Evolutionary conservation across 2,113 vertebrate species (phyloP).

Genomic region (Microcebus jonahi): DNA sequence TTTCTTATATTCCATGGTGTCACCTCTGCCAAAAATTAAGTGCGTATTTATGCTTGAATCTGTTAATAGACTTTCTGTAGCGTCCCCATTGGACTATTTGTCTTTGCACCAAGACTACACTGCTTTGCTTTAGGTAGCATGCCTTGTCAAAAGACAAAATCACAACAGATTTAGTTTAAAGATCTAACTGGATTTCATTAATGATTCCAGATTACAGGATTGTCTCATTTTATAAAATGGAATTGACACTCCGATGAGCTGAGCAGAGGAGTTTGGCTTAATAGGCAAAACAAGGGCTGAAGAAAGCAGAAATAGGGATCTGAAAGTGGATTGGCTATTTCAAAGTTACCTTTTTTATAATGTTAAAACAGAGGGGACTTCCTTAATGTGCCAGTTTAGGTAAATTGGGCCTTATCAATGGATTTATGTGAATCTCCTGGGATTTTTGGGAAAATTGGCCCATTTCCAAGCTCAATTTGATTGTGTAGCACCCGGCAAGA

Average conservation of each 20-base stretch:
- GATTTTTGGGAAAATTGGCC: neutral
- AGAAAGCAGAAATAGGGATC: neutral
- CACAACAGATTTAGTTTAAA: neutral
- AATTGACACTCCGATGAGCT: neutral
- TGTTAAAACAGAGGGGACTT: neutral
- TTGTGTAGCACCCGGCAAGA: neutral
- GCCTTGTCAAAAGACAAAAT: neutral
- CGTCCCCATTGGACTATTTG: neutral
- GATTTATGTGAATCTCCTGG: neutral
- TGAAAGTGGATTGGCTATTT: neutral
- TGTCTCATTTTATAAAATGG: neutral
- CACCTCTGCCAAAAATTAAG: neutral
- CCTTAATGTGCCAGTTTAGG: neutral
- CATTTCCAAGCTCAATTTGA: neutral
- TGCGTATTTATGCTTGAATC: neutral
- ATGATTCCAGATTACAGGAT: neutral
- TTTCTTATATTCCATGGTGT: neutral
- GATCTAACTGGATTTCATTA: neutral
- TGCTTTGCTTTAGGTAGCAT: too few relatives aligned
- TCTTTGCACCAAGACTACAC: neutral
- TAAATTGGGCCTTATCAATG: neutral
- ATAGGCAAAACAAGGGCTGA: neutral
- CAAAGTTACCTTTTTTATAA: neutral
- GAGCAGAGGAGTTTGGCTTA: neutral
- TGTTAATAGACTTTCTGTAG: neutral